Evolutionary conservation across 2,113 vertebrate species (phyloP).

Genomic region (Cynoglossus semilaevis): DNA sequence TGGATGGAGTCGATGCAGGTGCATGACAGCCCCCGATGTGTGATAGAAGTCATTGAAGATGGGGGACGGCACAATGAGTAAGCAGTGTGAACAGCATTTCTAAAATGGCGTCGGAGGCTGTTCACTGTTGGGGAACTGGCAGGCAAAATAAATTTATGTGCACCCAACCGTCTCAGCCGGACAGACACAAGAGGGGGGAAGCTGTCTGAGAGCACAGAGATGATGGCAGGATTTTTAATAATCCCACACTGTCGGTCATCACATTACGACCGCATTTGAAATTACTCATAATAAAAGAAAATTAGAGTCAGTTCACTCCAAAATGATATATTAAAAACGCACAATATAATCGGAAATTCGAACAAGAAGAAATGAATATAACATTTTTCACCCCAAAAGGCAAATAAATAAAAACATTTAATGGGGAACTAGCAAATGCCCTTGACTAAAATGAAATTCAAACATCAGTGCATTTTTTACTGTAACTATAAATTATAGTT

Average conservation of each 20-base stretch:
- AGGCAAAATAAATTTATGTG: conserved; percentile 58
- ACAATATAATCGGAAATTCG: no score
- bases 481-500: no score
- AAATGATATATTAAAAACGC: no score
- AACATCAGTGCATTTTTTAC: not conserved
- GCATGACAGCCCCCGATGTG: conserved; percentile 67
- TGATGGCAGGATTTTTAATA: conserved; percentile 17
- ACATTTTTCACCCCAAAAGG: no score
- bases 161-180: conserved; percentile 33
- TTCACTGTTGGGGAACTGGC: conserved; percentile 68
- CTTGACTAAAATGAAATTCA: no score
- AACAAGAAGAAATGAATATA: no score
- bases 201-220: not conserved
- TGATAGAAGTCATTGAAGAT: conserved; percentile 75
- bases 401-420: no score
- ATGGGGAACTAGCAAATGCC: no score
- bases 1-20: conserved; percentile 65
- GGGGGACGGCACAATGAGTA: conserved; percentile 77
- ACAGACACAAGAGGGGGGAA: not conserved
- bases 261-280: conserved; percentile 5
- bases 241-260: conserved; percentile 12
- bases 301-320: no score
- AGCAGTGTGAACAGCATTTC: conserved; percentile 80
- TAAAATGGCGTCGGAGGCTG: conserved; percentile 87
- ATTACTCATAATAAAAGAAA: not conserved